phyloP scores from a whole-genome alignment of 2,888 invertebrate species.

The Ophioninae sp. region DNA sequence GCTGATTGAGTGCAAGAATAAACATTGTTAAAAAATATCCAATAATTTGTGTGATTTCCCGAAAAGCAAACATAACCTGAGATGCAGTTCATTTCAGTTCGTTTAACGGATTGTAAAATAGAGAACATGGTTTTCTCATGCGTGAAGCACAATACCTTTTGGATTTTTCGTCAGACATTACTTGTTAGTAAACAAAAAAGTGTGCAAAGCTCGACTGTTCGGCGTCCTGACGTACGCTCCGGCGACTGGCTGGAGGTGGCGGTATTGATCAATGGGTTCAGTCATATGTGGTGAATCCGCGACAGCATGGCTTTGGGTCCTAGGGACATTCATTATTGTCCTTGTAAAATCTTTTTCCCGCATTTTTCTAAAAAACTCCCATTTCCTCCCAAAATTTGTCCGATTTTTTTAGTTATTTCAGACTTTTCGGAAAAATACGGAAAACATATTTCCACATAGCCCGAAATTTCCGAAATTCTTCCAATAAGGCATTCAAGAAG shows the following conservation, averaged over 20 bases:
- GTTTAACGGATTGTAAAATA: not conserved
- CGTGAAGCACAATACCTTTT: constrained; percentile 69
- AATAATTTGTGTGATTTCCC: constrained; percentile 12
- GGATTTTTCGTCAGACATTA: constrained; percentile 74
- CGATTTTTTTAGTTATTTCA: too few relatives aligned
- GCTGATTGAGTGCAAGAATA: constrained; percentile 36
- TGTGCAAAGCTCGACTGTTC: not conserved
- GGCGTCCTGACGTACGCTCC: not conserved
- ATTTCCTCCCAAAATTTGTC: too few relatives aligned
- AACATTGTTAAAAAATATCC: not conserved
- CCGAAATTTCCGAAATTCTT: too few relatives aligned
- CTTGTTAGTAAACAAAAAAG: constrained; percentile 26
- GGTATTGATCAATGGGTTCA: not conserved
- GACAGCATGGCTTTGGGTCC: too few relatives aligned
- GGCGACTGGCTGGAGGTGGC: not conserved
- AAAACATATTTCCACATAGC: too few relatives aligned
- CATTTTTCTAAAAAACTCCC: too few relatives aligned
- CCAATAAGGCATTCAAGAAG: too few relatives aligned
- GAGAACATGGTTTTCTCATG: not conserved
- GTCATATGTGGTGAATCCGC: too few relatives aligned
- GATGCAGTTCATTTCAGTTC: not conserved
- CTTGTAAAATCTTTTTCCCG: too few relatives aligned
- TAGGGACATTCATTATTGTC: too few relatives aligned
- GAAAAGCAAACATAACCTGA: constrained; percentile 61
- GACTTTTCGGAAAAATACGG: too few relatives aligned